phyloP scores from a whole-genome alignment of 2,113 vertebrate species.

The Atrichornis clamosus region DNA sequence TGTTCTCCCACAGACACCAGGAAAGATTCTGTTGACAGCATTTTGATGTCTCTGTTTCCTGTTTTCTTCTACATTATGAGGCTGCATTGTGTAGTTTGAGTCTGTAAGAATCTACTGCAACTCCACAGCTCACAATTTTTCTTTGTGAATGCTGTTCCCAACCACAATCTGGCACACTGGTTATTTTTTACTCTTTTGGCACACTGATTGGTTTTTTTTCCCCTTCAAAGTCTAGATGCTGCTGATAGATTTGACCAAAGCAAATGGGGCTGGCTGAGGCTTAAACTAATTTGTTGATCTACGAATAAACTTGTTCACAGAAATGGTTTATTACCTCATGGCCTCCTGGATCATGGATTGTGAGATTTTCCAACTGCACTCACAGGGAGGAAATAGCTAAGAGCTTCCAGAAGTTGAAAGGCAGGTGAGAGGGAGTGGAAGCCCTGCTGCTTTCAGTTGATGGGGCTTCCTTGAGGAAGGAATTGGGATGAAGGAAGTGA shows the following conservation, averaged over 20 bases:
- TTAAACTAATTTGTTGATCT: constrained; percentile 1
- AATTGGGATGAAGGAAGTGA: not conserved
- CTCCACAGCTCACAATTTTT: not conserved
- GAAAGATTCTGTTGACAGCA: not conserved
- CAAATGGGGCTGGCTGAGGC: not conserved
- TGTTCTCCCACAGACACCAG: not conserved
- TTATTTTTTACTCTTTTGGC: not conserved
- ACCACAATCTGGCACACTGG: not conserved
- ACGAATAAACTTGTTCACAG: constrained; percentile 43
- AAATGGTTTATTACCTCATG: not conserved
- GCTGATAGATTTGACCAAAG: not conserved
- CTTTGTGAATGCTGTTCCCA: not conserved
- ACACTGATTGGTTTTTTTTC: not conserved
- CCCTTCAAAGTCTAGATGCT: not conserved
- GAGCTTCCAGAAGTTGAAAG: not conserved
- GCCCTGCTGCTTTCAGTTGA: not conserved
- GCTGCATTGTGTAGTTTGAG: not conserved
- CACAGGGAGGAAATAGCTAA: not conserved
- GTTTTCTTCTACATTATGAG: not conserved
- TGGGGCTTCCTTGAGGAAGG: not conserved
- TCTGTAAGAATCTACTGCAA: not conserved
- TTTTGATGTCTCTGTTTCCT: not conserved
- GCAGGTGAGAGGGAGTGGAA: not conserved
- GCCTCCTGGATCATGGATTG: not conserved
- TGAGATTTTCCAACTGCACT: not conserved